Conservation (phyloP, 2,888 invertebrate species). For the Salticus scenicus region DNA sequence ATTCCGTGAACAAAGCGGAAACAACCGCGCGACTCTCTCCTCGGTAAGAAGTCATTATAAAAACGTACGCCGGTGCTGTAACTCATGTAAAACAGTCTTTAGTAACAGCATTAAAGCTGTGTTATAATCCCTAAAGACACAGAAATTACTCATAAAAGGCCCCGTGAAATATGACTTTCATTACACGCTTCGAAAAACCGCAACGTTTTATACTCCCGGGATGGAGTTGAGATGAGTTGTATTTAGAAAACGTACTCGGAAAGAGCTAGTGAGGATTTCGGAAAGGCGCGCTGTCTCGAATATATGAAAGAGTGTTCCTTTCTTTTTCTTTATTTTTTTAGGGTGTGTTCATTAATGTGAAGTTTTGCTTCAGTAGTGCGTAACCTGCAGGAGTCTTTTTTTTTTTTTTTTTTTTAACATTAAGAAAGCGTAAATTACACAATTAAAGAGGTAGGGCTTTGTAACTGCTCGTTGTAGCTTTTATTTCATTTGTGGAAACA, state of each 20-base stretch:
- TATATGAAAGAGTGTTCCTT: background rate
- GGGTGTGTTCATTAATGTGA: slow-evolving; percentile 19
- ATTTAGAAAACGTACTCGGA: background rate
- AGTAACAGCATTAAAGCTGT: slow-evolving; percentile 18
- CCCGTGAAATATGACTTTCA: slow-evolving; percentile 56
- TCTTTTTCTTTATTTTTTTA: background rate
- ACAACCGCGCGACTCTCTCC: background rate
- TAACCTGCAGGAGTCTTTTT: slow-evolving; percentile 3
- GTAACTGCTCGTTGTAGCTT: background rate
- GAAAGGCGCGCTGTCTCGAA: background rate
- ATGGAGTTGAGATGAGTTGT: slow-evolving; percentile 1
- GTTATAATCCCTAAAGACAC: slow-evolving; percentile 27
- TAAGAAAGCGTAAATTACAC: background rate
- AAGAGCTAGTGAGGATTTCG: background rate
- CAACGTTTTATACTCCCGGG: slow-evolving; percentile 16
- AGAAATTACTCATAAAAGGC: slow-evolving; percentile 60
- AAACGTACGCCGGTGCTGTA: slow-evolving; percentile 12
- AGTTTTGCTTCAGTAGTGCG: slow-evolving; percentile 14
- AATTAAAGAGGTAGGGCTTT: slow-evolving; percentile 5
- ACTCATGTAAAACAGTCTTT: slow-evolving; percentile 20
- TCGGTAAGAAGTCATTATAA: slow-evolving; percentile 18
- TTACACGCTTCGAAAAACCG: slow-evolving; percentile 57
- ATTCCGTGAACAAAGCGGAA: background rate
- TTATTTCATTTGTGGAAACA: background rate
- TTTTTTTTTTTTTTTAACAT: slow-evolving; percentile 8